A percentile compares a stretch with the other conserved stretches of the same genome.
These are phyloP conservation scores for Leptopilina myrica DNA, from an alignment of 2,888 invertebrate genomes.

Conservation along the genomic window DNA sequence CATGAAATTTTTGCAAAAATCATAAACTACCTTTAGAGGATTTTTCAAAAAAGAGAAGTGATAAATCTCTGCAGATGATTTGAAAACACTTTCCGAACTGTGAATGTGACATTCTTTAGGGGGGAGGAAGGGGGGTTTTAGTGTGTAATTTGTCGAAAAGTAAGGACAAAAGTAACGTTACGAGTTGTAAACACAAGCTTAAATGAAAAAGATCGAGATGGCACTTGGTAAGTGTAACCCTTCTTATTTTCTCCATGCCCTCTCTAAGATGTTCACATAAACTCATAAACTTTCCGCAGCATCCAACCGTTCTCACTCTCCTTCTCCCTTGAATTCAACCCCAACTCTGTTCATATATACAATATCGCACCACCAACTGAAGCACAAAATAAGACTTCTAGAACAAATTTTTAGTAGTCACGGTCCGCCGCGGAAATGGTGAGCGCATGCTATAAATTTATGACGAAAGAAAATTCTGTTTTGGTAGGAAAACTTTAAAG, in stretches of 20 bases:
- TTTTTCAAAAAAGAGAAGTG: too few species aligned
- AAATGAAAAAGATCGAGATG: constrained; percentile 69
- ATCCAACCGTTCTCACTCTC: constrained; percentile 41
- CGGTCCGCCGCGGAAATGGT: constrained; percentile 4
- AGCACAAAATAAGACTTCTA: constrained; percentile 48
- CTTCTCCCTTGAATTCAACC: neutral
- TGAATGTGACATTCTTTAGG: constrained; percentile 31
- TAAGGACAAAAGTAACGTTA: constrained; percentile 50
- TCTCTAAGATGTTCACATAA: constrained; percentile 62
- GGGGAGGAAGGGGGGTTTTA: neutral
- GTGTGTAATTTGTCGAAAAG: constrained; percentile 49
- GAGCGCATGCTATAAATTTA: neutral
- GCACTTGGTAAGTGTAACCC: constrained; percentile 59
- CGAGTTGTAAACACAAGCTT: constrained; percentile 67
- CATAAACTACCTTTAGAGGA: constrained; percentile 39
- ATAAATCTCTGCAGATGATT: too few species aligned
- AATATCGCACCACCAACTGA: constrained; percentile 43
- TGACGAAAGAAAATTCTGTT: neutral
- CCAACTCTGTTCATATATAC: constrained; percentile 40
- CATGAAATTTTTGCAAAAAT: neutral
- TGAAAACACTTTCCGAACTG: constrained; percentile 20
- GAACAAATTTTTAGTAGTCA: constrained; percentile 46
- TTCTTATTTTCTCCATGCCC: constrained; percentile 62
- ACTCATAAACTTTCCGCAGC: constrained; percentile 64
- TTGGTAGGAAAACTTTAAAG: constrained; percentile 3